phyloP scores from a whole-genome alignment of 2,888 invertebrate genomes.

The Cataglyphis cursor region DNA sequence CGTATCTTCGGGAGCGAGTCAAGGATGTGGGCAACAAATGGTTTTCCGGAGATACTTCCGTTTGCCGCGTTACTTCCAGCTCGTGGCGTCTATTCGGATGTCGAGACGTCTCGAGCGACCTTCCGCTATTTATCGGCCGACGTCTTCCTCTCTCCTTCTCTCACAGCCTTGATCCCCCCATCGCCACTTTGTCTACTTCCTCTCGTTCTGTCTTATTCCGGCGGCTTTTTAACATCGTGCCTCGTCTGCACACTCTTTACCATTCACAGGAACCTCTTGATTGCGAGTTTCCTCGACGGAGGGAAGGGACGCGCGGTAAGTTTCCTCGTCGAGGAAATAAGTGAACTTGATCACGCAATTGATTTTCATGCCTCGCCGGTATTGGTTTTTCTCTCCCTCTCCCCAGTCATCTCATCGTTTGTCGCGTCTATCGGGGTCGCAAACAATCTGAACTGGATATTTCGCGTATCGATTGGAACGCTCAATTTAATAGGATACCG shows the following conservation, averaged over 20 bases:
- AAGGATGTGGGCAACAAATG: constrained; percentile 79
- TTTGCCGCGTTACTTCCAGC: constrained; percentile 57
- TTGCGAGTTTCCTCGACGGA: constrained; percentile 40
- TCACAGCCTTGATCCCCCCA: neutral
- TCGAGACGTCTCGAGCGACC: constrained; percentile 55
- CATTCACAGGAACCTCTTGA: constrained; percentile 41
- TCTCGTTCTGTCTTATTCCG: constrained; percentile 38
- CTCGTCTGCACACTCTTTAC: constrained; percentile 25
- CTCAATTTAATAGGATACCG: constrained; percentile 17
- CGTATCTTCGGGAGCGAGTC: constrained; percentile 76
- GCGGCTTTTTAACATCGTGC: constrained; percentile 33
- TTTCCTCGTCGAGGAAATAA: constrained; percentile 53
- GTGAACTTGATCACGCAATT: constrained; percentile 56
- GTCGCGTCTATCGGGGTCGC: constrained; percentile 20
- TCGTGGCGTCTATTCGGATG: constrained; percentile 62
- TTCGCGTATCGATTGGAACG: constrained; percentile 30
- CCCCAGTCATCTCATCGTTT: constrained; percentile 2
- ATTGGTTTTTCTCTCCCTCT: constrained; percentile 32
- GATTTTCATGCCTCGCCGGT: constrained; percentile 49
- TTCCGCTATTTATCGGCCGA: constrained; percentile 52
- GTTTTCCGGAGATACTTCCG: constrained; percentile 68
- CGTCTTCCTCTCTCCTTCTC: constrained; percentile 7
- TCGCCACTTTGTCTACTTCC: constrained; percentile 11
- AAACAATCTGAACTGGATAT: constrained; percentile 28
- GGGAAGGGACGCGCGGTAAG: constrained; percentile 16